These are phyloP conservation scores for Zalophus californianus DNA, from an alignment of 2,797 vertebrate species.

Conservation along the genomic window DNA sequence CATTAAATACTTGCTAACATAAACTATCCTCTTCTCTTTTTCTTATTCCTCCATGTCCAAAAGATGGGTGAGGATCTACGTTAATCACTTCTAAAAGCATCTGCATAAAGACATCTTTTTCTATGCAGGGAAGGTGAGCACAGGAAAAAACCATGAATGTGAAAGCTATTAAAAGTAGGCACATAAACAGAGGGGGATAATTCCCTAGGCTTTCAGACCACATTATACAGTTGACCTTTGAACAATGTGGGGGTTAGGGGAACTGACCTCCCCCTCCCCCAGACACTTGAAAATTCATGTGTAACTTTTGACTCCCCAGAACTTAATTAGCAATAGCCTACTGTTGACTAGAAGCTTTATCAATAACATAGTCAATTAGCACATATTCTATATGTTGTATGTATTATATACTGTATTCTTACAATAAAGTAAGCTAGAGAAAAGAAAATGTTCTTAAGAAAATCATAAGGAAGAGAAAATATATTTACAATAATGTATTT, in stretches of 20 bases:
- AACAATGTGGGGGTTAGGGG: neutral
- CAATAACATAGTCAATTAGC: neutral
- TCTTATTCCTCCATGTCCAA: slow-evolving; percentile 25
- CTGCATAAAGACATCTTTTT: neutral
- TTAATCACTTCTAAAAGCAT: slow-evolving; percentile 51
- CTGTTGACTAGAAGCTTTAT: neutral
- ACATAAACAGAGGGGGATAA: neutral
- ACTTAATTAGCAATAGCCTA: neutral
- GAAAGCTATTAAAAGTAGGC: slow-evolving; percentile 37
- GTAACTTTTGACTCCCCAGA: neutral
- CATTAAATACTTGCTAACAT: slow-evolving; percentile 29
- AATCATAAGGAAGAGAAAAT: neutral
- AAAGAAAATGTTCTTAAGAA: neutral
- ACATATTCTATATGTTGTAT: neutral
- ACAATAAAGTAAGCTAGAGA: neutral
- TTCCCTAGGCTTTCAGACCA: slow-evolving; percentile 28
- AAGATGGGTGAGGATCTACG: slow-evolving; percentile 20
- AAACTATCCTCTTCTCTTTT: slow-evolving; percentile 42
- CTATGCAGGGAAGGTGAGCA: slow-evolving; percentile 33
- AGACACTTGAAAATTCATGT: neutral
- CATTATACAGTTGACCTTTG: neutral
- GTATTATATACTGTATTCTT: neutral
- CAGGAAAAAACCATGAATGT: neutral
- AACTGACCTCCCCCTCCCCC: neutral
- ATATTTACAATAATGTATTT: neutral